Base-by-base conservation (phyloP, 2,113 vertebrate genomes). In the Gasterosteus aculeatus region DNA sequence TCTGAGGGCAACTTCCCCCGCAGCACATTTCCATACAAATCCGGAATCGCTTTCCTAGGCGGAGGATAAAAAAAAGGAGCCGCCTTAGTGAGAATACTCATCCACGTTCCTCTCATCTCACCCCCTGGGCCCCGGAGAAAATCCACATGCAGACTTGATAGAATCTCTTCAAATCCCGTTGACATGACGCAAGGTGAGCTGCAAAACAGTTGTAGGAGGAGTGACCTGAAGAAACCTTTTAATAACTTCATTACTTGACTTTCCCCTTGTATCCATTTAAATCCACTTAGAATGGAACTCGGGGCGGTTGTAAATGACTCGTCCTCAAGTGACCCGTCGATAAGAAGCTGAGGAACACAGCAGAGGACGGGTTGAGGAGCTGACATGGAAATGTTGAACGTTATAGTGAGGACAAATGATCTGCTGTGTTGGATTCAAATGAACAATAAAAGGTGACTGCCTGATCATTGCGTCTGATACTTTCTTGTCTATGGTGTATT, bases 201-300 rank as follows among this genome's bases (percentile, higher is more conserved):
- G 61, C 59, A 92, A 86, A 66, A 86, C 74, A 87, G 69, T 85
- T 85, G 80, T 89, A 78, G 72, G 57, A 1, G 0, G 62, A 42
- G 61, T 78, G 83, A 89, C 83, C 81, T 70, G 19, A 64, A 61
- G 71, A 71, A 74, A 80, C 82, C 77, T 82, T 78, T 83, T 79
- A 87, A 85, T 66, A 74, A 72, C 65, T 71, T 78, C 63, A 74
- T 75, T 63, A 69, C 82, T 71, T 18, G 67, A 77, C 78, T 82
- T 83, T 85, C 59, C 80, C 22, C 69, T 80, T 87, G 77, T 64
- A 82, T 80, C 80, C 82, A 69, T 78, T 84, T 58, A 86, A 83
- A 83, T 87, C 81, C 72, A 84, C 67, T 90, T 80, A 75, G 72
- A 70, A 77, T 46, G 66, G 79, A 83, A 85, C 53, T 67, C 10